Conservation (phyloP, 2,888 invertebrate species). For the Epiperipatus broadwayi region DNA sequence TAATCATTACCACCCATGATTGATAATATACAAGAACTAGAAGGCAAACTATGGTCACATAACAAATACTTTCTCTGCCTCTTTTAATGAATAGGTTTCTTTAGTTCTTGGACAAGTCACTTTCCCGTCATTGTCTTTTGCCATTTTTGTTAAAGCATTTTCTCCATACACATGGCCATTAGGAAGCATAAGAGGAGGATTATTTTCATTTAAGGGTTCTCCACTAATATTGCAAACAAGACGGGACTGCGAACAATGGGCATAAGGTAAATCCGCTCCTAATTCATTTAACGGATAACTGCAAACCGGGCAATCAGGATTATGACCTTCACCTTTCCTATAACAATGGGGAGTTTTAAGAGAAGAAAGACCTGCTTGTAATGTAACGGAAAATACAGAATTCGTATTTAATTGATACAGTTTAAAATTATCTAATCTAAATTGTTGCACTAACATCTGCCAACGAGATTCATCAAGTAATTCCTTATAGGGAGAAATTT, state of each 20-base stretch:
- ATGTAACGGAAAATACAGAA: slow-evolving; percentile 71
- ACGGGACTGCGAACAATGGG: slow-evolving; percentile 87
- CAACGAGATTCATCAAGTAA: slow-evolving; percentile 48
- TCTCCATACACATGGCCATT: slow-evolving; percentile 94
- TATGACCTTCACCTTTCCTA: slow-evolving; percentile 35
- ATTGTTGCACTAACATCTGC: slow-evolving; percentile 65
- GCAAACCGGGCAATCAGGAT: slow-evolving; percentile 80
- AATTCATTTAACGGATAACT: slow-evolving; percentile 65
- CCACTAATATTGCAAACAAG: slow-evolving; percentile 78
- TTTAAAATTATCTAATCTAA: slow-evolving; percentile 79
- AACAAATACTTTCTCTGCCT: slow-evolving; percentile 88
- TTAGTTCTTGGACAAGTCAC: slow-evolving; percentile 86
- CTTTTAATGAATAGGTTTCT: slow-evolving; percentile 68
- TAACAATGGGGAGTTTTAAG: slow-evolving; percentile 58
- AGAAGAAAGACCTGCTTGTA: slow-evolving; percentile 83
- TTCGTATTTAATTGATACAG: slow-evolving; percentile 78
- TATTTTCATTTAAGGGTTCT: slow-evolving; percentile 81
- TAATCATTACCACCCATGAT: too few relatives aligned
- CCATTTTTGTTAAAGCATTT: slow-evolving; percentile 76
- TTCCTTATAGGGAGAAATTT: slow-evolving; percentile 30
- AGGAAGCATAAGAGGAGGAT: slow-evolving; percentile 94
- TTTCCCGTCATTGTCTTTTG: slow-evolving; percentile 67
- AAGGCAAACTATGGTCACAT: slow-evolving; percentile 45
- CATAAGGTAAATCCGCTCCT: slow-evolving; percentile 61
- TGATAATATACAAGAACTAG: too few relatives aligned